Conservation (phyloP, 2,797 vertebrate species). For the Crotalus adamanteus region DNA sequence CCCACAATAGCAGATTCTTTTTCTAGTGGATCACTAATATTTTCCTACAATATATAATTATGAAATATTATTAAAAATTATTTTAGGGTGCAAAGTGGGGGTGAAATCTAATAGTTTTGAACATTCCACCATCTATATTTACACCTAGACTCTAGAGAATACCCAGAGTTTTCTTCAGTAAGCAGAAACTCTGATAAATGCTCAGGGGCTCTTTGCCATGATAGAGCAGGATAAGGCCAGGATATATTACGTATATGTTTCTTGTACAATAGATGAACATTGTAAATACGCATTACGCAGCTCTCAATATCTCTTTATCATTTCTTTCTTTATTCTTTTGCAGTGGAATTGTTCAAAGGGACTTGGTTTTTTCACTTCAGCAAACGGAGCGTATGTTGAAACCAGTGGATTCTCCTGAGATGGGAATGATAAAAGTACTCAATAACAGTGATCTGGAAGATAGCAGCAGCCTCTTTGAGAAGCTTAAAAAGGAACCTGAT, state of each 20-base stretch:
- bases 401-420: slow-evolving; percentile 76
- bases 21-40: not conserved
- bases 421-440: slow-evolving; percentile 81
- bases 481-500: slow-evolving; percentile 88
- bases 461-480: slow-evolving; percentile 83
- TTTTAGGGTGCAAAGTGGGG: not conserved
- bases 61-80: not conserved
- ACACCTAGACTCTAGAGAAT: not conserved
- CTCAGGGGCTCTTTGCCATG: not conserved
- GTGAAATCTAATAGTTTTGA: not conserved
- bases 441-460: slow-evolving; percentile 74
- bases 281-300: not conserved
- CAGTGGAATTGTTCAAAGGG: slow-evolving; percentile 92
- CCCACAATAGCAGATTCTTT: not conserved
- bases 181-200: not conserved
- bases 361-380: slow-evolving; percentile 90
- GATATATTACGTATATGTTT: not conserved
- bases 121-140: not conserved
- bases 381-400: slow-evolving; percentile 83
- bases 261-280: not conserved
- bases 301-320: slow-evolving; percentile 23
- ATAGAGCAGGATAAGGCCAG: not conserved
- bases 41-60: not conserved
- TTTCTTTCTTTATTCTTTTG: slow-evolving; percentile 49
- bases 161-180: not conserved